Evolutionary conservation across 2,888 invertebrate genomes (phyloP).

Genomic region (Catocala fraxini): DNA sequence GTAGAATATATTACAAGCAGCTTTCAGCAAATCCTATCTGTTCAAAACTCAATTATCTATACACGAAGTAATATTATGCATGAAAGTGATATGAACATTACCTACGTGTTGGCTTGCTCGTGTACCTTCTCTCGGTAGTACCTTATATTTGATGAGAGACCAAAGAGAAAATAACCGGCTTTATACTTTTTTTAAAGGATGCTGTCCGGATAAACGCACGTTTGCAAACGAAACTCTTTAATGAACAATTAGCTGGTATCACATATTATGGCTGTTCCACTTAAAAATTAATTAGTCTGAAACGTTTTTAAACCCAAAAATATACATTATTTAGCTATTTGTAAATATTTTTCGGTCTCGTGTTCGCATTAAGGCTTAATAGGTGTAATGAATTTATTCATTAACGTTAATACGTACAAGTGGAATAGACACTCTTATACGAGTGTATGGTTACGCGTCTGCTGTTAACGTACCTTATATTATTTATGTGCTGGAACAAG

Average conservation of each 20-base stretch:
- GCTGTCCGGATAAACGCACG: constrained; percentile 13
- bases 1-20: constrained; percentile 1
- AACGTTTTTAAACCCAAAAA: constrained; percentile 13
- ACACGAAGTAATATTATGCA: constrained; percentile 16
- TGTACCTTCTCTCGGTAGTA: constrained; percentile 20
- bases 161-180: constrained; percentile 13
- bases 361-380: constrained; percentile 3
- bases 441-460: neutral
- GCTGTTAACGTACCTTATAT: neutral
- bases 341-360: neutral
- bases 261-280: constrained; percentile 5
- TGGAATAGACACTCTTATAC: neutral
- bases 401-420: neutral
- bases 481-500: neutral
- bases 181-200: constrained; percentile 17
- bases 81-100: constrained; percentile 12
- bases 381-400: neutral
- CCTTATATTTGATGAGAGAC: constrained; percentile 37
- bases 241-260: constrained; percentile 27
- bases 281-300: constrained; percentile 21
- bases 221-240: constrained; percentile 19
- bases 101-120: neutral
- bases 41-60: constrained; percentile 31
- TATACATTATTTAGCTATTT: neutral
- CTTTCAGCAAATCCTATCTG: constrained; percentile 20